Percentiles rank a stretch among this genome's conserved stretches.
phyloP scores from a whole-genome alignment of 2,888 invertebrate genomes.

The Acheta domesticus region DNA sequence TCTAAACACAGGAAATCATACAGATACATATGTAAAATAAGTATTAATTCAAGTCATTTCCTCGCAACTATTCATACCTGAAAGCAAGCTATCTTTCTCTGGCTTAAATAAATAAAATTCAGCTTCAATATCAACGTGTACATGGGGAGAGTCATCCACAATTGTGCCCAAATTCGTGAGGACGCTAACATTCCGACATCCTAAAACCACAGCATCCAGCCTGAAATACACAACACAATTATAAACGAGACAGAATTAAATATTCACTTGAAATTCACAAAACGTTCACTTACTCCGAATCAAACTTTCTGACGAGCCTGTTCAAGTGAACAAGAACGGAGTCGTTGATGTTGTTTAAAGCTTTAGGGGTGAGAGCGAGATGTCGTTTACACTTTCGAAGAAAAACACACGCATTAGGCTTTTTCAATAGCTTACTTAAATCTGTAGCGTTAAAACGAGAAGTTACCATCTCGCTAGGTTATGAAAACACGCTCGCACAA shows the following conservation, averaged over 20 bases:
- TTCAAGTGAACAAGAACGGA: slow-evolving; percentile 59
- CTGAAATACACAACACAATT: slow-evolving; percentile 49
- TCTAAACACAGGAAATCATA: too few species aligned
- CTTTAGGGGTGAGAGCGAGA: slow-evolving; percentile 60
- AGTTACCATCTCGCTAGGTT: neutral
- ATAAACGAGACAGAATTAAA: neutral
- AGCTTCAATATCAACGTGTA: slow-evolving; percentile 64
- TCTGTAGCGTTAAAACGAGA: slow-evolving; percentile 42
- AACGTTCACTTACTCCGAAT: slow-evolving; percentile 55
- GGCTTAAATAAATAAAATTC: slow-evolving; percentile 69
- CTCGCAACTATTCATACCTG: slow-evolving; percentile 46
- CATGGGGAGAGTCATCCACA: slow-evolving; percentile 59
- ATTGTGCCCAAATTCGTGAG: slow-evolving; percentile 57
- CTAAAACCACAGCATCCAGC: slow-evolving; percentile 63
- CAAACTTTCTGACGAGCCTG: slow-evolving; percentile 59
- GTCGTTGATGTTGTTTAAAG: slow-evolving; percentile 57
- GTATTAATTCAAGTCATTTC: neutral
- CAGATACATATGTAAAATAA: neutral
- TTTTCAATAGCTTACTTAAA: slow-evolving; percentile 53
- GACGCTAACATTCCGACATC: slow-evolving; percentile 63
- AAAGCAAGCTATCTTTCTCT: slow-evolving; percentile 56
- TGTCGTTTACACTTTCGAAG: slow-evolving; percentile 57
- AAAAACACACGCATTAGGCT: slow-evolving; percentile 57
- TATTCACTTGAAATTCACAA: neutral
- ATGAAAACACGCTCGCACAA: too few species aligned